These are phyloP conservation scores for Thunnus maccoyii DNA, from an alignment of 2,113 vertebrate species.

Conservation along the genomic window DNA sequence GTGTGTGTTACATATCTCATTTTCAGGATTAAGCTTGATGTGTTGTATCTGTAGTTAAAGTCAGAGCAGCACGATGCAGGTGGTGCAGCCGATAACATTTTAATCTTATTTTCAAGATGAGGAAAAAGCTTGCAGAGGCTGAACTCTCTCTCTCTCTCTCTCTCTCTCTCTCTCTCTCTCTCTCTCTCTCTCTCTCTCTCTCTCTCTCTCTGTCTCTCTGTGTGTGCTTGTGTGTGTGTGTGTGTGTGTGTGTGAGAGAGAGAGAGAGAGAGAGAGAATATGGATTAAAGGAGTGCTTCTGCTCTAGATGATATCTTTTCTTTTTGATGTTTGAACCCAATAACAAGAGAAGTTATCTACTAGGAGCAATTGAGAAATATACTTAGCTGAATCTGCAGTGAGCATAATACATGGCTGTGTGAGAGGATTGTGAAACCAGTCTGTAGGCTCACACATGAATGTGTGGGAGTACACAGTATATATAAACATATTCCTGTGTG, in stretches of 20 bases:
- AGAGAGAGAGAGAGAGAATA: constrained; percentile 15
- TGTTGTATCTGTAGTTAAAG: constrained; percentile 42
- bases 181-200: constrained; percentile 3
- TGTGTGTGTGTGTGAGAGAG: background rate
- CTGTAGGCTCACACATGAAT: constrained; percentile 10
- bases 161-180: background rate
- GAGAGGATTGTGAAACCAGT: constrained; percentile 17
- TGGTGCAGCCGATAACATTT: constrained; percentile 70
- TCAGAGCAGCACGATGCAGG: constrained; percentile 57
- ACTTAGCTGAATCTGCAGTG: constrained; percentile 46
- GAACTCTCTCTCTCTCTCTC: constrained; percentile 20
- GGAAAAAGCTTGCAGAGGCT: constrained; percentile 55
- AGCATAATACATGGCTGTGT: constrained; percentile 22
- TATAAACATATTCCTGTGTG: constrained; percentile 5
- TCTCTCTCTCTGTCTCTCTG: no score
- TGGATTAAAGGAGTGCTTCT: constrained; percentile 62
- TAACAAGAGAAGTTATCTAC: constrained; percentile 60
- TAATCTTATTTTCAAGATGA: constrained; percentile 69
- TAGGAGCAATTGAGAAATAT: constrained; percentile 49
- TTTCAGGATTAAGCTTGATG: constrained; percentile 50
- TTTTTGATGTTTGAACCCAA: constrained; percentile 66
- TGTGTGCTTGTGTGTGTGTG: background rate
- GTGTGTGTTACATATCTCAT: constrained; percentile 27
- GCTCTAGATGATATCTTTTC: constrained; percentile 57
- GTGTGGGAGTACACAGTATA: constrained; percentile 8